Evolutionary conservation across 2,888 invertebrate genomes (phyloP).

Genomic region (Pyralis farinalis): DNA sequence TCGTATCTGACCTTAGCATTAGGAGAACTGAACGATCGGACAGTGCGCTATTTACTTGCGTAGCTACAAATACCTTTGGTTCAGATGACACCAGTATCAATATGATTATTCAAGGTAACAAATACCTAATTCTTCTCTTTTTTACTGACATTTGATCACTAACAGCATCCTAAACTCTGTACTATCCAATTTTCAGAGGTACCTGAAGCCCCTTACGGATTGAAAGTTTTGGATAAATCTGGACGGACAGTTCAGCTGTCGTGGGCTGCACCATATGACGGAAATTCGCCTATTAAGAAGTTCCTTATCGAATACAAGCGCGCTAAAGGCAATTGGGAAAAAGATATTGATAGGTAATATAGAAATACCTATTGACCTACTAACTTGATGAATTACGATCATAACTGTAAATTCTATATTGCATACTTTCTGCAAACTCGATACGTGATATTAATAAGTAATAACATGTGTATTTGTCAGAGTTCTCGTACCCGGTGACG

Average conservation of each 20-base stretch:
- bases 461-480: constrained; percentile 37
- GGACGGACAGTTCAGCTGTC: constrained; percentile 94
- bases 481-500: constrained; percentile 93
- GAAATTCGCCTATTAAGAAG: constrained; percentile 93
- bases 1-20: constrained; percentile 93
- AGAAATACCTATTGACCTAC: too few species aligned
- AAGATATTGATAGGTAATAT: constrained; percentile 86
- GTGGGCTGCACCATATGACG: constrained; percentile 96
- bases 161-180: background rate
- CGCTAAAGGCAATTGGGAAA: constrained; percentile 85
- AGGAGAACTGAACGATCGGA: constrained; percentile 94
- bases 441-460: too few species aligned
- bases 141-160: background rate
- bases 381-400: too few species aligned
- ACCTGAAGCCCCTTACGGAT: constrained; percentile 93
- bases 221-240: constrained; percentile 94
- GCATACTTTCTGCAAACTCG: too few species aligned
- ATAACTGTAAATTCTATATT: too few species aligned
- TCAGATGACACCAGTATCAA: constrained; percentile 97
- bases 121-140: constrained; percentile 10
- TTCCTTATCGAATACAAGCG: constrained; percentile 96
- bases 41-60: constrained; percentile 94
- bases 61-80: constrained; percentile 96
- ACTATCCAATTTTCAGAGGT: constrained; percentile 81
- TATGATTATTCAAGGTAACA: constrained; percentile 94